Base-by-base conservation (phyloP, 2,888 invertebrate genomes). In the Drosophila kokeensis region DNA sequence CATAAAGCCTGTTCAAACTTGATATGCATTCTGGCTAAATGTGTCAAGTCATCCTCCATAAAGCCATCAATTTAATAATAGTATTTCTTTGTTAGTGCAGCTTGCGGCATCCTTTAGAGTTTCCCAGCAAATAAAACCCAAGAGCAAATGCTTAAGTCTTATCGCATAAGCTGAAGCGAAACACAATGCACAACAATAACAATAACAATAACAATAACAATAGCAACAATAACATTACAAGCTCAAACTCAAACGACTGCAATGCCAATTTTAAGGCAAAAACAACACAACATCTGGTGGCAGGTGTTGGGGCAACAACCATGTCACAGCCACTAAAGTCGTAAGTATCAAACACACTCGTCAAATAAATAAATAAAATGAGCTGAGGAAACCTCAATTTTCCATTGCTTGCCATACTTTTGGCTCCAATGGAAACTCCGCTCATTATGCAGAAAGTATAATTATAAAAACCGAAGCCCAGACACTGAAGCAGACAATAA, bases 281-380 rank as follows among this genome's bases (percentile, higher is more conserved):
- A 45, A 55, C 38, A 32, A 45, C 32, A 18, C 32, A 24, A 58
- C 49, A 60, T 53, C 34, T 57, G 24, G 45, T 65, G 48, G 48
- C 65, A 62, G 57, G 48, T 64, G 58, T 30, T 42, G 15, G 30
- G 27, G 32, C 70, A 55, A 54, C 57, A 58, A 63, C 79, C 72
- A 70, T 72, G 72, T 77, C 81, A 42, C 79, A 63, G 13, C 82
- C 87, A 18, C 82, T 81, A 38, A 89, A 90, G 69, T 91, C 93
- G 92, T 92, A 87, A 93, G 92, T 92, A 73, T 38, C 27, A 36
- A 57, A 40, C 4, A 7, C 1, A 18, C 27, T 49, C 27, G 15
- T 18, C 29, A 29, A 29, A 29, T 27, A n/a, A n/a, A 49, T 49
- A 24, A 18, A 5, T 18, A 29, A 50, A 30, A 27, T 50, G n/a